These are phyloP conservation scores for Lycia hirtaria DNA, from an alignment of 2,888 invertebrate genomes.

Conservation along the genomic window DNA sequence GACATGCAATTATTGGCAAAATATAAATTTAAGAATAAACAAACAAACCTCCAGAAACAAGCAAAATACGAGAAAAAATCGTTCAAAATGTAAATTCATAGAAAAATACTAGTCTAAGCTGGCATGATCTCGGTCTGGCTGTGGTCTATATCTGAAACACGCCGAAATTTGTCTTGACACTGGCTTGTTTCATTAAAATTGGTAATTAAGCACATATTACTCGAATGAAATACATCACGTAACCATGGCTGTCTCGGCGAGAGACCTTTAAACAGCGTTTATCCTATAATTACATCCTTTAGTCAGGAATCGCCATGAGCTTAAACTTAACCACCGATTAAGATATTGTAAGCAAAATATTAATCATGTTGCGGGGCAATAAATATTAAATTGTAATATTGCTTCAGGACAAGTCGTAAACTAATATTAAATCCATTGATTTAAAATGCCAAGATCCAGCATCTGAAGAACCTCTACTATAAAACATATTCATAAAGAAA, in stretches of 20 bases:
- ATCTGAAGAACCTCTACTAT: too few relatives aligned
- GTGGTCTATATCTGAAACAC: too few relatives aligned
- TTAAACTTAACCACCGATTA: conserved; percentile 14
- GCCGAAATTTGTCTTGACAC: not conserved
- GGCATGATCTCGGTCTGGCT: too few relatives aligned
- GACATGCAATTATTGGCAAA: too few relatives aligned
- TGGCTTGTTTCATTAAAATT: not conserved
- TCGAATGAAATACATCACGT: not conserved
- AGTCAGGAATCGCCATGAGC: not conserved
- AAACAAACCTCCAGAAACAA: too few relatives aligned
- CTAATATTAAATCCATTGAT: too few relatives aligned
- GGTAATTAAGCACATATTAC: not conserved
- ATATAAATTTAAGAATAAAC: too few relatives aligned
- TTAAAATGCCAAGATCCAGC: too few relatives aligned
- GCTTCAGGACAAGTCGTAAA: conserved; percentile 16
- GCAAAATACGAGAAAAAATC: too few relatives aligned
- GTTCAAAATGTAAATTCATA: too few relatives aligned
- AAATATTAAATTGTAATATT: conserved; percentile 15
- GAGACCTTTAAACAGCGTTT: conserved; percentile 8
- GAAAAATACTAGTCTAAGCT: too few relatives aligned
- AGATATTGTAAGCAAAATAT: conserved; percentile 9
- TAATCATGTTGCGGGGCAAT: conserved; percentile 1
- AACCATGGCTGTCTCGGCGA: not conserved
- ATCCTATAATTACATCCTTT: conserved; percentile 19
- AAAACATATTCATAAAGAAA: too few relatives aligned